Evolutionary conservation across 2,797 vertebrate genomes (phyloP).

Genomic region (Tokudaia tokunoshimensis): DNA sequence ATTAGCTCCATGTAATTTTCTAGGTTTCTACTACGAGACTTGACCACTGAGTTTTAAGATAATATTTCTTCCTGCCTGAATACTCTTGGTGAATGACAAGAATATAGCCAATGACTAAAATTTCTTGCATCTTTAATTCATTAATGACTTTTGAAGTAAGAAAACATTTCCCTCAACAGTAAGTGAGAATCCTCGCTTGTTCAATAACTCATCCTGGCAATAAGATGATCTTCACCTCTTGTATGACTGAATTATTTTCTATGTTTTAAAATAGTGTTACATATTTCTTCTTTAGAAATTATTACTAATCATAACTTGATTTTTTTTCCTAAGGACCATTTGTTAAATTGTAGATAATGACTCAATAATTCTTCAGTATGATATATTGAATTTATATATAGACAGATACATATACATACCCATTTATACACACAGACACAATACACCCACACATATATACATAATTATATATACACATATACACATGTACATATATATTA

Average conservation of each 20-base stretch:
- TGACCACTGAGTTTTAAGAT: background rate
- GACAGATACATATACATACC: background rate
- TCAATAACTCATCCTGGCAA: background rate
- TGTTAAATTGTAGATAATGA: background rate
- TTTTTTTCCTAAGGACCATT: background rate
- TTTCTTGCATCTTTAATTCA: background rate
- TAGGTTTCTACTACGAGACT: background rate
- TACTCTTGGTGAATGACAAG: background rate
- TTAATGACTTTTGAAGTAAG: background rate
- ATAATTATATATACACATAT: fast-evolving
- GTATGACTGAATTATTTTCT: background rate
- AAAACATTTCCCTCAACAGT: background rate
- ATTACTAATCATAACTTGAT: background rate
- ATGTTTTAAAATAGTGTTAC: background rate
- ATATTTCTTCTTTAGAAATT: constrained; percentile 11
- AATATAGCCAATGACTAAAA: background rate
- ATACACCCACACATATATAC: background rate
- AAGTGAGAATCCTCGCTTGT: background rate
- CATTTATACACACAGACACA: background rate
- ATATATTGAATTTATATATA: background rate
- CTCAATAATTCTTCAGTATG: background rate
- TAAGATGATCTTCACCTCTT: background rate
- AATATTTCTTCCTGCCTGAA: background rate
- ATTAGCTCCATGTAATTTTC: background rate
- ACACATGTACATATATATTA: background rate